Conservation (phyloP, 1,140 invertebrate species). For the Acyrthosiphon pisum region DNA sequence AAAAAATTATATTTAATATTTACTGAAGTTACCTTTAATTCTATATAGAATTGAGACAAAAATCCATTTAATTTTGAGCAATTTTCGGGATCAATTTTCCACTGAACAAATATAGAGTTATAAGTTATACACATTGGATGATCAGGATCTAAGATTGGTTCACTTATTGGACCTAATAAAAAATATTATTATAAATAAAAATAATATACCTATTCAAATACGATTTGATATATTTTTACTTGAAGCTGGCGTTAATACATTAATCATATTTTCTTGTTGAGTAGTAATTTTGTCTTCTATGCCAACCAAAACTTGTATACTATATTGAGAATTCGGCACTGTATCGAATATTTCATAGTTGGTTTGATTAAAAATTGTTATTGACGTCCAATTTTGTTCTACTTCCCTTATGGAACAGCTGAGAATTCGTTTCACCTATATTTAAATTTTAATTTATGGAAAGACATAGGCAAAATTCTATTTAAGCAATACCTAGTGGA, state of each 20-base stretch:
- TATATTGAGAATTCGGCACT: too few relatives aligned
- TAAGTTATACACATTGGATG: not conserved
- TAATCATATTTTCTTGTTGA: not conserved
- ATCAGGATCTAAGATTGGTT: not conserved
- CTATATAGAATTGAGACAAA: not conserved
- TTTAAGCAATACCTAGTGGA: too few relatives aligned
- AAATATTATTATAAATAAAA: not conserved
- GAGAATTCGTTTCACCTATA: not conserved
- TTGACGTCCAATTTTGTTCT: too few relatives aligned
- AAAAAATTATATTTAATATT: not conserved
- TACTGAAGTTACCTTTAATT: not conserved
- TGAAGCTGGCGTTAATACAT: not conserved
- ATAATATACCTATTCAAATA: not conserved
- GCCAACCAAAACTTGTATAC: too few relatives aligned
- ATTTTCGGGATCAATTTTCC: not conserved
- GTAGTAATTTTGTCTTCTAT: too few relatives aligned
- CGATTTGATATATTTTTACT: not conserved
- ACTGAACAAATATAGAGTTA: not conserved
- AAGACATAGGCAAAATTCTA: too few relatives aligned
- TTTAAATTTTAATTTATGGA: too few relatives aligned
- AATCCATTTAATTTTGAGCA: slow-evolving; percentile 11
- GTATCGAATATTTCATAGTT: too few relatives aligned
- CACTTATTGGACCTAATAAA: not conserved
- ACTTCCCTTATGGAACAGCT: too few relatives aligned
- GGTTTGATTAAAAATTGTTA: too few relatives aligned